Conservation (phyloP, 2,113 vertebrate genomes). For the Chloropsis hardwickii region DNA sequence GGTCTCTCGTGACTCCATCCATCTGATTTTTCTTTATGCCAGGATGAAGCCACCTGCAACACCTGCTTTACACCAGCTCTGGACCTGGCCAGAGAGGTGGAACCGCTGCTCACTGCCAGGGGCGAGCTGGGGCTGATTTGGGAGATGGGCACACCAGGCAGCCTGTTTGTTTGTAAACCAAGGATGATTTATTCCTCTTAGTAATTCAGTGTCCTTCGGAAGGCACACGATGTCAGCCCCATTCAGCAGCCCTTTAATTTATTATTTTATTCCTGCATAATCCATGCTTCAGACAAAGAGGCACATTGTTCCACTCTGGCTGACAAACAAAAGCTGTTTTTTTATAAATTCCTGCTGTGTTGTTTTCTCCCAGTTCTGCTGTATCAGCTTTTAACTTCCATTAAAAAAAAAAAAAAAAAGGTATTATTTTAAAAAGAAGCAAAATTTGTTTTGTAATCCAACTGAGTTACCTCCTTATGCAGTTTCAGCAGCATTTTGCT, state of each 20-base stretch:
- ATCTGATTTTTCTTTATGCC: neutral
- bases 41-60: neutral
- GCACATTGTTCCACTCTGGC: neutral
- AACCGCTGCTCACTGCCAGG: neutral
- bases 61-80: neutral
- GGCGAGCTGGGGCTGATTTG: neutral
- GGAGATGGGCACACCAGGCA: neutral
- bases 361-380: slow-evolving; percentile 4
- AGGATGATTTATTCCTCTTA: neutral
- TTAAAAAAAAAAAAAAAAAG: neutral
- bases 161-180: neutral
- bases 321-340: neutral
- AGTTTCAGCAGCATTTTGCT: neutral
- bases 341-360: neutral
- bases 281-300: neutral
- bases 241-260: slow-evolving; percentile 30
- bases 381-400: neutral
- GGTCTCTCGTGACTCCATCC: neutral
- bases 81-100: neutral
- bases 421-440: neutral
- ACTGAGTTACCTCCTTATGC: neutral
- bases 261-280: slow-evolving; percentile 35
- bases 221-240: neutral
- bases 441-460: neutral
- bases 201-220: neutral